Conservation (phyloP, 23 tunicate genomes). For the Styela clava region DNA sequence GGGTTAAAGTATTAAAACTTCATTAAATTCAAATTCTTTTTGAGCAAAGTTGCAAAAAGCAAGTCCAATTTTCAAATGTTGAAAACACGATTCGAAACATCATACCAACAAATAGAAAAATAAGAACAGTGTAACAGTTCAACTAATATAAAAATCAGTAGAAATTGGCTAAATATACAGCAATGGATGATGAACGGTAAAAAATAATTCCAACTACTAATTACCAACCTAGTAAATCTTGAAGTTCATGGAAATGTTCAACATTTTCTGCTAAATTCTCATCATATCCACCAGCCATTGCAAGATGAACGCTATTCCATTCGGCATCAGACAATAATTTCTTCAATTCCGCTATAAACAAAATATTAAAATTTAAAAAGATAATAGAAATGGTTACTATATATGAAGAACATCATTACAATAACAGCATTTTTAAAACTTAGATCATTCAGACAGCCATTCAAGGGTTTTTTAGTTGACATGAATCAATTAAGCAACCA, state of each 20-base stretch:
- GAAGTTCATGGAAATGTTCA: constrained; percentile 62
- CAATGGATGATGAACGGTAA: no score
- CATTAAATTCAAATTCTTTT: no score
- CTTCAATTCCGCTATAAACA: constrained; percentile 39
- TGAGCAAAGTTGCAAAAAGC: not conserved
- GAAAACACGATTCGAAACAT: no score
- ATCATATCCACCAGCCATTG: constrained; percentile 97
- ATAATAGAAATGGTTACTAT: not conserved
- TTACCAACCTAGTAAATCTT: constrained; percentile 37
- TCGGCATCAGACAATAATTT: constrained; percentile 45
- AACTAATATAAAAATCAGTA: no score
- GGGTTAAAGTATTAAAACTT: no score
- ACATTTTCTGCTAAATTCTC: constrained; percentile 70
- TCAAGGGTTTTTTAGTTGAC: no score
- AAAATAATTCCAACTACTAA: not conserved
- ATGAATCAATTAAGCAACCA: no score
- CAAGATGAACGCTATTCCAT: constrained; percentile 57
- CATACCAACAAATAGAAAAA: no score
- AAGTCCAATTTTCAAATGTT: not conserved
- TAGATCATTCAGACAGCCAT: no score
- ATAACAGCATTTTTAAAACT: no score
- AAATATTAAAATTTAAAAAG: not conserved
- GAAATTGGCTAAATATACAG: no score
- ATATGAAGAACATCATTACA: not conserved
- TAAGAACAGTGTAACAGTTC: no score